Conservation (phyloP, 2,797 vertebrate species). For the Coluber constrictor region DNA sequence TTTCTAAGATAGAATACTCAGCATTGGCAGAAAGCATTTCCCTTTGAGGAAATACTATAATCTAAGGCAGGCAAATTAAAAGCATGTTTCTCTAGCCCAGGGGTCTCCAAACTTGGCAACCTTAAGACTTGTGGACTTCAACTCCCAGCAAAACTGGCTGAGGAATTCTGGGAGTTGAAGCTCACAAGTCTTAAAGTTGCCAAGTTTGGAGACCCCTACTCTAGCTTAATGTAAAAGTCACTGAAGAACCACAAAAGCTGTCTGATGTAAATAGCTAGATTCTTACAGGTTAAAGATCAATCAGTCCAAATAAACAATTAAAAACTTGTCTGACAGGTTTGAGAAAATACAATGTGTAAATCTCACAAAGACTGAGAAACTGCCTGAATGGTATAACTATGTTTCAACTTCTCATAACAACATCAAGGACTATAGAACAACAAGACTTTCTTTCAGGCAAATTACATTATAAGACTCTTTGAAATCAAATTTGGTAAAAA, state of each 20-base stretch:
- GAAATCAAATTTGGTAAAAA: not conserved
- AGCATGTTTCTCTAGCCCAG: not conserved
- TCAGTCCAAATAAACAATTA: not conserved
- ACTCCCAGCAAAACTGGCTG: too few relatives aligned
- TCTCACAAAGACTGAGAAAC: not conserved
- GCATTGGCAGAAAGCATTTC: not conserved
- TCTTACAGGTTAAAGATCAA: not conserved
- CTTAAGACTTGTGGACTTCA: too few relatives aligned
- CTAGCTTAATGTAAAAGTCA: not conserved
- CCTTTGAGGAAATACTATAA: not conserved
- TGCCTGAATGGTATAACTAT: not conserved
- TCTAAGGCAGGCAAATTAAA: not conserved
- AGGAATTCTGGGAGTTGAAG: too few relatives aligned
- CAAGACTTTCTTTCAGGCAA: not conserved
- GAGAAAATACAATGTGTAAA: not conserved
- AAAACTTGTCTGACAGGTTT: not conserved
- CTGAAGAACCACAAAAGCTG: not conserved
- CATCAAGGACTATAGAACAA: not conserved
- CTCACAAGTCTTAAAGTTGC: too few relatives aligned
- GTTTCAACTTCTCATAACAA: not conserved
- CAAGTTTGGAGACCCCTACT: not conserved
- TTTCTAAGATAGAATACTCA: not conserved
- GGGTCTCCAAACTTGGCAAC: too few relatives aligned
- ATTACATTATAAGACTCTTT: not conserved
- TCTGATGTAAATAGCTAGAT: not conserved